phyloP scores from a whole-genome alignment of 2,888 invertebrate species.

The Perizoma flavofasciatum region DNA sequence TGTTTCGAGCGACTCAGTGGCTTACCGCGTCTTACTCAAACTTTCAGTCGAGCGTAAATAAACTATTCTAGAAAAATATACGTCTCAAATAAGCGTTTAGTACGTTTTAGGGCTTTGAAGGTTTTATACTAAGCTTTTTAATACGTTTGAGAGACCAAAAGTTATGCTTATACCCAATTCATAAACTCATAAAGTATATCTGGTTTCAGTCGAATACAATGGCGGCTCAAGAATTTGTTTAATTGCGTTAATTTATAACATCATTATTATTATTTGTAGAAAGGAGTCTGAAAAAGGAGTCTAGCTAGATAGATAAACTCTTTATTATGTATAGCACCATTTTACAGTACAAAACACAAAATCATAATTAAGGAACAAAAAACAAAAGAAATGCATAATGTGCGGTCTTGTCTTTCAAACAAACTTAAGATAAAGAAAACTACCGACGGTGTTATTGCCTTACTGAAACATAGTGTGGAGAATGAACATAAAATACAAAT shows the following conservation, averaged over 20 bases:
- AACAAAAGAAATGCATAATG: too few relatives aligned
- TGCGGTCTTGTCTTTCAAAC: too few relatives aligned
- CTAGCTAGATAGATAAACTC: too few relatives aligned
- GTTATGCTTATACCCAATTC: constrained; percentile 13
- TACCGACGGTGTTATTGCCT: too few relatives aligned
- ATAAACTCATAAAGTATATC: constrained; percentile 30
- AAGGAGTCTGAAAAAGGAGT: too few relatives aligned
- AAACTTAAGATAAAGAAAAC: too few relatives aligned
- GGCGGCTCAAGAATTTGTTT: constrained; percentile 46
- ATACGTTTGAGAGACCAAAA: constrained; percentile 14
- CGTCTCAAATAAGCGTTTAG: constrained; percentile 14
- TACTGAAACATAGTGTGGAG: too few relatives aligned
- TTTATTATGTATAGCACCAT: too few relatives aligned
- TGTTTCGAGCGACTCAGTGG: constrained; percentile 52
- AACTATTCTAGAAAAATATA: constrained; percentile 33
- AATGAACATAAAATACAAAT: too few relatives aligned
- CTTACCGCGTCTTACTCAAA: constrained; percentile 49
- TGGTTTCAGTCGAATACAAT: constrained; percentile 40
- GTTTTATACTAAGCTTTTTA: constrained; percentile 13
- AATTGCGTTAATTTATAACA: constrained; percentile 53
- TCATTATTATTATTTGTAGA: constrained; percentile 41
- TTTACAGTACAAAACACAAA: too few relatives aligned
- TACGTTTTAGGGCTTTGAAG: constrained; percentile 10
- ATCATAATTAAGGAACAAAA: too few relatives aligned
- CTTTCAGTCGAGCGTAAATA: constrained; percentile 43